A percentile compares a stretch with the other conserved stretches of the same genome.
phyloP scores from a whole-genome alignment of 2,888 invertebrate species.

The Didymodactylos carnosus region DNA sequence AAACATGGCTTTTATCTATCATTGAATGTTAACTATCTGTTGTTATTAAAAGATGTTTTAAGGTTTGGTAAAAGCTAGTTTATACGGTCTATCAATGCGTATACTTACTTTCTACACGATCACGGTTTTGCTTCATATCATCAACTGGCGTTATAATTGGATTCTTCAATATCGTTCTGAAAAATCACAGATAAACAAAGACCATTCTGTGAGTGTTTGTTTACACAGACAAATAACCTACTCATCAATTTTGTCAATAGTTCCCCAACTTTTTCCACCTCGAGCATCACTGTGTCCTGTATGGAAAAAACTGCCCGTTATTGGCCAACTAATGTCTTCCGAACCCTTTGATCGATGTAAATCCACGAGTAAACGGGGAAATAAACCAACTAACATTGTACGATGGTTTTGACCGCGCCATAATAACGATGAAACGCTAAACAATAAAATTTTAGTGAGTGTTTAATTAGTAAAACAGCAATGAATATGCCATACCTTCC shows the following conservation, averaged over 20 bases:
- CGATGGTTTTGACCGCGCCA: conserved; percentile 88
- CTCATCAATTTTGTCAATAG: conserved; percentile 55
- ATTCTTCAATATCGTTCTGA: not conserved
- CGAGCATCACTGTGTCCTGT: conserved; percentile 47
- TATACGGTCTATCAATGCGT: too few species aligned
- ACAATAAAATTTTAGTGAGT: too few species aligned
- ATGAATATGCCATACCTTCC: conserved; percentile 38
- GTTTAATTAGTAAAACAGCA: not conserved
- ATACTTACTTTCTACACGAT: not conserved
- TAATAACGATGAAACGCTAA: conserved; percentile 61
- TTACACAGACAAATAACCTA: not conserved
- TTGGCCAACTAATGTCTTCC: conserved; percentile 56
- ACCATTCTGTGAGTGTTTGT: not conserved
- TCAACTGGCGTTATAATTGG: not conserved
- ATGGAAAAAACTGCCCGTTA: conserved; percentile 62
- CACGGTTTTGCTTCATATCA: not conserved
- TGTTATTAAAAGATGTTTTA: too few species aligned
- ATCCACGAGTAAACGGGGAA: conserved; percentile 58
- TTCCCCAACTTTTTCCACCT: conserved; percentile 55
- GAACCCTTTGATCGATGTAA: conserved; percentile 46
- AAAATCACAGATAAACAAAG: not conserved
- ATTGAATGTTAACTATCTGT: too few species aligned
- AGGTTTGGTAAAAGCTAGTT: too few species aligned
- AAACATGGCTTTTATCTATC: too few species aligned
- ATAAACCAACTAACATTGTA: conserved; percentile 64